phyloP scores from a whole-genome alignment of 2,113 vertebrate species.

The Eclectus roratus region DNA sequence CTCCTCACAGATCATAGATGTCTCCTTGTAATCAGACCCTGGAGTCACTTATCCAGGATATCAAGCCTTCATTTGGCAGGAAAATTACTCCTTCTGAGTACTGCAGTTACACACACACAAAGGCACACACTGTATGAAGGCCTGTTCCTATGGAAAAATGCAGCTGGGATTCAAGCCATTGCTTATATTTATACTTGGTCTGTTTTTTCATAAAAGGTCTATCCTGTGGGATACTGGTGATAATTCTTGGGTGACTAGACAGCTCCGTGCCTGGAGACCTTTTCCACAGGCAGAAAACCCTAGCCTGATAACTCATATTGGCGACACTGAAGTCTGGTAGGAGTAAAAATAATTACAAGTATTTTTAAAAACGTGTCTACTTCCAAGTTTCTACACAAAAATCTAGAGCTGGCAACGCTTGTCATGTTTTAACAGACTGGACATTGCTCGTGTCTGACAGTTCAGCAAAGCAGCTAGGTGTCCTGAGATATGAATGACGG shows the following conservation, averaged over 20 bases:
- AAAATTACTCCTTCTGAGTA: neutral
- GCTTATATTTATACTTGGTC: neutral
- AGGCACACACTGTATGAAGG: neutral
- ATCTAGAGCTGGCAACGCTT: neutral
- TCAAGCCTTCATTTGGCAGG: neutral
- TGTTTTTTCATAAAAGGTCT: neutral
- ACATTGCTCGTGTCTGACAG: neutral
- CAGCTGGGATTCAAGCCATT: neutral
- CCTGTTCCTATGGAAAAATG: neutral
- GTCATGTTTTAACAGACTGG: neutral
- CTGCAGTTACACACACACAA: neutral
- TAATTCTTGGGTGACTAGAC: neutral
- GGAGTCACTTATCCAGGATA: neutral
- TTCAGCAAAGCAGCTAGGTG: neutral
- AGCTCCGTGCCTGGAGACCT: neutral
- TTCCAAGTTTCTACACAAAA: neutral
- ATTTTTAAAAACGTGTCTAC: neutral
- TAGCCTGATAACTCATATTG: neutral
- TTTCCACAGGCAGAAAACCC: neutral
- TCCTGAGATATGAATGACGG: neutral
- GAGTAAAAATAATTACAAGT: neutral
- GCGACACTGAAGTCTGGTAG: neutral
- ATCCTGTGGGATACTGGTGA: neutral
- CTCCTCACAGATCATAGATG: neutral
- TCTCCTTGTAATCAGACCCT: neutral